Evolutionary conservation across 1,140 invertebrate species (phyloP).

Genomic region (Lordiphosa mommai): DNA sequence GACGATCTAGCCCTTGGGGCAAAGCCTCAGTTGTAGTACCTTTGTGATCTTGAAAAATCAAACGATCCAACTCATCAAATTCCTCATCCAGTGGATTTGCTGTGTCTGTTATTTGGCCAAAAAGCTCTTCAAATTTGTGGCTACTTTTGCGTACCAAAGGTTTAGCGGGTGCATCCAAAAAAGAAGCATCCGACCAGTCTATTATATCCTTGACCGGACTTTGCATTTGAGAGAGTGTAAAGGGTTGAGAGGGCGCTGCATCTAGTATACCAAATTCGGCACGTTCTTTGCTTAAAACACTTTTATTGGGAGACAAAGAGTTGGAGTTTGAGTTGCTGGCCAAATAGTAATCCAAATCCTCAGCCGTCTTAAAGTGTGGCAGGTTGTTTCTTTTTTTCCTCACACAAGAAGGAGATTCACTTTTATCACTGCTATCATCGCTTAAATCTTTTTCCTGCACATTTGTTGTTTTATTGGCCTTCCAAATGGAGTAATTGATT

Average conservation of each 20-base stretch:
- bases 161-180: constrained; percentile 47
- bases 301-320: constrained; percentile 37
- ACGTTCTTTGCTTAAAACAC: constrained; percentile 50
- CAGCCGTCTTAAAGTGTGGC: constrained; percentile 38
- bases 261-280: constrained; percentile 72
- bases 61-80: constrained; percentile 52
- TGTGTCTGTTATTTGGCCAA: constrained; percentile 1
- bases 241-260: constrained; percentile 46
- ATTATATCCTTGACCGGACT: constrained; percentile 34
- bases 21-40: constrained; percentile 4
- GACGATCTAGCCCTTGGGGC: constrained; percentile 55
- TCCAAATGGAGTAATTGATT: constrained; percentile 77
- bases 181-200: constrained; percentile 61
- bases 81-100: constrained; percentile 25
- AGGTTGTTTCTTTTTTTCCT: constrained; percentile 15
- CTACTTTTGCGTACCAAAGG: constrained; percentile 32
- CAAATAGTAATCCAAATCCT: constrained; percentile 40
- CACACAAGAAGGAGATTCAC: constrained; percentile 1
- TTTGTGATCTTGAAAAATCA: constrained; percentile 32
- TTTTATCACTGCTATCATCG: constrained; percentile 6
- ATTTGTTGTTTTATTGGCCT: constrained; percentile 48
- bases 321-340: constrained; percentile 5
- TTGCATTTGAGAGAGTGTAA: constrained; percentile 28
- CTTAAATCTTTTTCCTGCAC: not conserved
- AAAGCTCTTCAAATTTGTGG: constrained; percentile 53